Evolutionary conservation across 1,140 invertebrate species (phyloP), one percentile per base, ranked within the genome.

Genomic region (Pseudomyrmex cubaensis): DNA sequence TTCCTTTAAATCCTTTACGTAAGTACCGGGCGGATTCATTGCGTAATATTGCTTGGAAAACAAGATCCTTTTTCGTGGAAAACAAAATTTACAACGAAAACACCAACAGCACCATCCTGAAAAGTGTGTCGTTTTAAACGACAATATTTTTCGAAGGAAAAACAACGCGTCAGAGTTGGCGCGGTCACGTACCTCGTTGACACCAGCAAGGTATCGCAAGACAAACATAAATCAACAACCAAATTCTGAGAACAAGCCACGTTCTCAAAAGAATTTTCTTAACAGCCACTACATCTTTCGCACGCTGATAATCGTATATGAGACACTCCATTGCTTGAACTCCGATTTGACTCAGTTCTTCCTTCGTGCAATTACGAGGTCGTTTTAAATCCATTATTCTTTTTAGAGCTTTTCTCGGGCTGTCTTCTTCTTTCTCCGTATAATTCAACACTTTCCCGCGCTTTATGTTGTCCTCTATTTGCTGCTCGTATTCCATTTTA

Each of bases 51-150:
- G 85, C 64, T 92, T 93, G 12, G 91, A 85, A 10, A 61, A 25
- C 44, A 54, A n/a, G 56, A 93, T 93, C 66, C 89, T 89, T 70
- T 87, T 84, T 12, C 59, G 63, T 0, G 92, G 92, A 83, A 91
- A 93, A 64, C 91, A 93, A 48, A 92, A 75, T 67, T 87, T 83
- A 72, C 90, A 93, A 46, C 90, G 87, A 67, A 89, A 92, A 77
- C 92, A 93, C 7, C 92, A 93, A 35, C 92, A 93, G 56, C 92
- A 93, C 93, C 93, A 93, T 15, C 93, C 92, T 93, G 57, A 46
- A 85, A 62, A 61, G 48, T 72, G 50, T 2, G 10, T 50, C 25
- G 12, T 9, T 48, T 64, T 13, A 25, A 15, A 52, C 8, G 67
- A 77, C 52, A 72, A 75, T 61, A n/a, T 57, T 82, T 57, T 59